Base-by-base conservation (phyloP, 2,113 vertebrate genomes). In the Gallinago paraguaiae region DNA sequence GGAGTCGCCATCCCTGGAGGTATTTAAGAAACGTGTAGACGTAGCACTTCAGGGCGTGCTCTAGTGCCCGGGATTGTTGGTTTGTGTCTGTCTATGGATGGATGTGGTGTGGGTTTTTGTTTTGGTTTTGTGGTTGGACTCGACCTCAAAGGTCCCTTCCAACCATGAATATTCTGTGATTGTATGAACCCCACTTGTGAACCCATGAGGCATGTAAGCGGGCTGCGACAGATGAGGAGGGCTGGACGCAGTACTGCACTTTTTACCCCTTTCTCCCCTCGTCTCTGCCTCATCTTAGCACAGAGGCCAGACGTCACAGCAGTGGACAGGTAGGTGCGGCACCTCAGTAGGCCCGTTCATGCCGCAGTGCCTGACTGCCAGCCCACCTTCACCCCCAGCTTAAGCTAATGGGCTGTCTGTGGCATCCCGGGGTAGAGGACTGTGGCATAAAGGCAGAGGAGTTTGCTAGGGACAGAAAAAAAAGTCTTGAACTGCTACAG, bases 231-330 rank as follows among this genome's bases (percentile, higher is more conserved):
- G 72, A 78, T 13, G 31, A 78, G n/a, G 12, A 41, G 54, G 35
- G 23, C 22, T 25, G 37, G 11, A 20, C 2, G 3, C 16, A 61
- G 71, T 1, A 4, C 14, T 57, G 24, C 11, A 8, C 81, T 77
- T 86, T 56, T 86, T 59, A 30, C 17, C 22, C 17, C 20, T 45
- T 87, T 46, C 28, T 60, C 12, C 63, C 31, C 61, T 77, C 0
- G 0, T 67, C 50, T 35, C 72, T 50, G n/a, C 27, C 84, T 25
- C 6, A 0, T 1, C 2, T 39, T 22, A 6, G 33, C 22, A 27
- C 25, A 43, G 46, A 68, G 39, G 28, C 19, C 3, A 4, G 59
- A n/a, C 7, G 12, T 12, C 31, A 4, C n/a, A 37, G 4, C 6
- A 23, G n/a, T 1, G 48, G 12, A 2, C 39, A 74, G 54, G 19